Percentiles rank a stretch among this genome's conserved stretches.
phyloP scores from a whole-genome alignment of 1,140 invertebrate genomes.

The Pseudobourletiella spinata region DNA sequence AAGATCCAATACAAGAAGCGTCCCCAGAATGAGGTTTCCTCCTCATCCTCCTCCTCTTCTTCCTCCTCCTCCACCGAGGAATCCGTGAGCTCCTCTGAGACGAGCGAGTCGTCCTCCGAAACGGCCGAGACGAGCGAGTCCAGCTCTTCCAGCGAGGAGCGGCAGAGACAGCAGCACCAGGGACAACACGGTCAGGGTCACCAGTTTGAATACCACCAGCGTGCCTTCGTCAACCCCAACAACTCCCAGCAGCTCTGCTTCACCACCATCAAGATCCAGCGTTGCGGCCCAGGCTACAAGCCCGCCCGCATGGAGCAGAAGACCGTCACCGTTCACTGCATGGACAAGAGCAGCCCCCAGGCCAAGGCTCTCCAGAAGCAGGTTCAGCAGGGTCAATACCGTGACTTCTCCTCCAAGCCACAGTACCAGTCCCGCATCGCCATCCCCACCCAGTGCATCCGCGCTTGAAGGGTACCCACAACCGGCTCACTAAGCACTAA shows the following conservation, averaged over 20 bases:
- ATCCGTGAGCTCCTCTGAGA: background rate
- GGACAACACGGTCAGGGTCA: background rate
- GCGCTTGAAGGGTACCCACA: too few relatives aligned
- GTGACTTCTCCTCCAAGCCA: background rate
- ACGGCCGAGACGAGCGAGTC: background rate
- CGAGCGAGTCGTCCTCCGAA: background rate
- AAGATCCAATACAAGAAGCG: background rate
- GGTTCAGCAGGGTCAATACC: background rate
- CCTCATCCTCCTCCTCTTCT: constrained; percentile 5
- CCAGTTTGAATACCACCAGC: background rate
- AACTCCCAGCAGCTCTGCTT: background rate
- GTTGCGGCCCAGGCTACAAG: background rate
- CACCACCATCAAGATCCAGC: background rate
- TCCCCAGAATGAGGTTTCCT: background rate
- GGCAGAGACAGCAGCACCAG: background rate
- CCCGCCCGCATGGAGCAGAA: background rate
- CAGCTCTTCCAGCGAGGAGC: background rate
- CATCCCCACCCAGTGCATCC: background rate
- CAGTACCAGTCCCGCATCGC: background rate
- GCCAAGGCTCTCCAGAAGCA: background rate
- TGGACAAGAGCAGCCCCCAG: background rate
- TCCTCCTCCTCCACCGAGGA: background rate
- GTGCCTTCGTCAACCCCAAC: background rate
- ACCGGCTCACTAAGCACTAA: too few relatives aligned
- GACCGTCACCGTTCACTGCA: background rate